Base-by-base conservation (phyloP, 2,888 invertebrate genomes). In the Synergus umbraculus region DNA sequence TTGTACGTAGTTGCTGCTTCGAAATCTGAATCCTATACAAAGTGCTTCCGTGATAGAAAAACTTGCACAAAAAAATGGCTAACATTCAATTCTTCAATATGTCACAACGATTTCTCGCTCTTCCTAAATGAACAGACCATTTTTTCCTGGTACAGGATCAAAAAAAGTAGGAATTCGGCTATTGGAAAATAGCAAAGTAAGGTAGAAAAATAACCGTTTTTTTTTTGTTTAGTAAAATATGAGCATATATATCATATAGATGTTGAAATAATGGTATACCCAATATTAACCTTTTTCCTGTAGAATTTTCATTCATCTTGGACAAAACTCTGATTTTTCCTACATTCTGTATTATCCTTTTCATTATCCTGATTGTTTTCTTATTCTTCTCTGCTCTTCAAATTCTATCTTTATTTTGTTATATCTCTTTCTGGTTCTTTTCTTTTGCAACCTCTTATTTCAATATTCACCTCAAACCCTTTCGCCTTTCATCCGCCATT, bases 71-170 rank as follows among this genome's bases (percentile, higher is more conserved):
- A 65, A 65, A 65, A 41, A 41, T 65, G 5, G 37, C 65, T 58
- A 58, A 58, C 65, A 65, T 65, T 65, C 65, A 65, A 41, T 65
- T 65, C 65, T 15, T 65, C 41, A 37, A 65, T 15, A 65, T 65
- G 37, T 65, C 41, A 41, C 65, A 41, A 41, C 65, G n/a, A 65
- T 65, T 37, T 37, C 15, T 65, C 41, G 15, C 41, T 65, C 15
- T 65, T 41, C n/a, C 8, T 41, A 65, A 65, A 41, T 65, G 41
- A 29, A 12, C 37, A 37, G n/a, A 65, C n/a, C 7, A 49, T 58
- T 65, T 65, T 60, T 65, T 65, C 2, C 65, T 15, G 41, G n/a
- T 58, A 65, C 0, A 41, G 64, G n/a, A 37, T 22, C 1, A 65
- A 41, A 37, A 65, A 29, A 41, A 29, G 1, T 64, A 37, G 2